These are phyloP conservation scores for Drosophila mercatorum DNA, from an alignment of 2,888 invertebrate genomes.

Conservation along the genomic window DNA sequence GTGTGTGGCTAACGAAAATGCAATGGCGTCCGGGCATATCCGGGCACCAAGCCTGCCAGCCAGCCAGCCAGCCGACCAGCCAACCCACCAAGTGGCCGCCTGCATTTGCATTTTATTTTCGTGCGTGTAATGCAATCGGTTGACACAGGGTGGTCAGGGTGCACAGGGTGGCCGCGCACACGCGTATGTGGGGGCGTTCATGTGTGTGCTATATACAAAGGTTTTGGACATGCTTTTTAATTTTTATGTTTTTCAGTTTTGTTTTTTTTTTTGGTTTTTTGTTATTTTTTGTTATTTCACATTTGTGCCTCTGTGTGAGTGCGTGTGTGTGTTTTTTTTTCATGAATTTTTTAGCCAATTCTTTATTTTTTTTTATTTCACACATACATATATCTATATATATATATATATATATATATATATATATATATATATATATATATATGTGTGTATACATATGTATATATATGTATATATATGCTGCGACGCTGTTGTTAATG, in stretches of 20 bases:
- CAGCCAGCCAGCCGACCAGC: not conserved
- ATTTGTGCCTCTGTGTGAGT: not conserved
- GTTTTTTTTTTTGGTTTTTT: not conserved
- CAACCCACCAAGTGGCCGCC: slow-evolving; percentile 2
- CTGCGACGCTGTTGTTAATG: slow-evolving; percentile 28
- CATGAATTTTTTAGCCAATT: slow-evolving; percentile 25
- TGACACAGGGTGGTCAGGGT: slow-evolving; percentile 13
- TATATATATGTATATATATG: not conserved
- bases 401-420: no score
- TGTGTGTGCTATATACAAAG: slow-evolving; percentile 25
- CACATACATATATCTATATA: not conserved
- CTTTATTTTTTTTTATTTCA: slow-evolving; percentile 1
- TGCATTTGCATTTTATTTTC: slow-evolving; percentile 79
- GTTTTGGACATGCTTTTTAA: slow-evolving; percentile 52
- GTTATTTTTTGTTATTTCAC: slow-evolving; percentile 9
- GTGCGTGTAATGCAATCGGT: slow-evolving; percentile 72
- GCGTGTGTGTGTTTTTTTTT: slow-evolving; percentile 10
- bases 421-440: not conserved
- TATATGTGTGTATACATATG: not conserved
- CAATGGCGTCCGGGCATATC: slow-evolving; percentile 70
- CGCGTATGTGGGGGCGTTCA: not conserved
- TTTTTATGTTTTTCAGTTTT: slow-evolving; percentile 24
- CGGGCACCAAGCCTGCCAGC: slow-evolving; percentile 24
- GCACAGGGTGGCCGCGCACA: not conserved
- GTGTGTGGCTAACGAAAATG: slow-evolving; percentile 73